A percentile compares a stretch with the other conserved stretches of the same genome.
These are phyloP conservation scores for Luffia ferchaultella DNA, from an alignment of 2,888 invertebrate species.

Conservation along the genomic window DNA sequence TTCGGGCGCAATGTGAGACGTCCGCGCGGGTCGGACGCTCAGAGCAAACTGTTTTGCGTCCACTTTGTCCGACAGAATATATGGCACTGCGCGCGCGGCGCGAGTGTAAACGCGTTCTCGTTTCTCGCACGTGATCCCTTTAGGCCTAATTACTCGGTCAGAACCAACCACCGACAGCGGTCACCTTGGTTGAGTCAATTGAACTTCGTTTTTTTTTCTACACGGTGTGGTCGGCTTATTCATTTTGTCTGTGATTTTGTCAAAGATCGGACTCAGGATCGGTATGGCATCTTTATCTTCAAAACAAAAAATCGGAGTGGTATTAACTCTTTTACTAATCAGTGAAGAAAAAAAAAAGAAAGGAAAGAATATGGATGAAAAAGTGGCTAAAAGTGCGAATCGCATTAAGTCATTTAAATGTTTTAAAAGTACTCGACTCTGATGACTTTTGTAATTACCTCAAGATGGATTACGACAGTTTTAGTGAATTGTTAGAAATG, in stretches of 20 bases:
- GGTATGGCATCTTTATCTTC: no score
- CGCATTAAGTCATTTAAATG: background rate
- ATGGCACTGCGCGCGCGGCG: constrained; percentile 6
- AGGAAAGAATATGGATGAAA: constrained; percentile 4
- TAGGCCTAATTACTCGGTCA: no score
- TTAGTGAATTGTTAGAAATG: background rate
- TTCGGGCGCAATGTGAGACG: no score
- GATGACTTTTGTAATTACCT: background rate
- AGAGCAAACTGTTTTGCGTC: no score
- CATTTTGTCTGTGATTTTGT: no score
- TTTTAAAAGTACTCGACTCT: constrained; percentile 1
- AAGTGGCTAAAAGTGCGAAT: background rate
- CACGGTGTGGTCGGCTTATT: no score
- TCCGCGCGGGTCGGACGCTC: no score
- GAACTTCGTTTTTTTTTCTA: no score
- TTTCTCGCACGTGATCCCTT: constrained; percentile 4
- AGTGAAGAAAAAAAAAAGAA: constrained; percentile 1
- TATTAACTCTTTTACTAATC: background rate
- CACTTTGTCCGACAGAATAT: constrained; percentile 1
- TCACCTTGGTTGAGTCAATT: no score
- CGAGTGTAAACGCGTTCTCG: constrained; percentile 4
- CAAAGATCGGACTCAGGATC: no score
- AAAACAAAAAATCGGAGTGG: background rate
- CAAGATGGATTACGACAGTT: background rate
- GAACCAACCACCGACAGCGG: no score